Evolutionary conservation across 2,888 invertebrate genomes (phyloP).

Genomic region (Brassicogethes aeneus): DNA sequence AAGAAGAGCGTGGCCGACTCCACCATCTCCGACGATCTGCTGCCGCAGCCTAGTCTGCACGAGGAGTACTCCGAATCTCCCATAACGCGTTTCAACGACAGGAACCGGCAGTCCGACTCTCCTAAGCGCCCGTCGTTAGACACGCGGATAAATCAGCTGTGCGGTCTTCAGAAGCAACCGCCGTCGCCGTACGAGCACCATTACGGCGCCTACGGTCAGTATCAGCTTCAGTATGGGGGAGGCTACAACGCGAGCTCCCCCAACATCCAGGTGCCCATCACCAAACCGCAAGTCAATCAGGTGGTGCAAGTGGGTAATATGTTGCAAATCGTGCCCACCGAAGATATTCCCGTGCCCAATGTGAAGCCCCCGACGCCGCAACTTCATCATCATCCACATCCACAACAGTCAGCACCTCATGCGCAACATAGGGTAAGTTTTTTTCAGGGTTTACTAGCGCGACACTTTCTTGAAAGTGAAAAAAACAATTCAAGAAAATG

Average conservation of each 20-base stretch:
- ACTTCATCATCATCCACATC: neutral
- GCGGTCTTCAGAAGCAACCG: slow-evolving; percentile 44
- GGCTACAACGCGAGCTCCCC: slow-evolving; percentile 2
- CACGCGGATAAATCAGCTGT: slow-evolving; percentile 50
- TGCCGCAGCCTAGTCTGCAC: slow-evolving; percentile 24
- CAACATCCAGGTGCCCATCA: neutral
- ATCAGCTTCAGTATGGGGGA: slow-evolving; percentile 4
- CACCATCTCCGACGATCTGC: slow-evolving; percentile 46
- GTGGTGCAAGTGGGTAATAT: slow-evolving; percentile 49
- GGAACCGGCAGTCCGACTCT: slow-evolving; percentile 43
- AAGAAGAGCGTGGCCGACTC: slow-evolving; percentile 45
- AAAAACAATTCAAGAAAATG: no score
- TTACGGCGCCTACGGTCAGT: slow-evolving; percentile 1
- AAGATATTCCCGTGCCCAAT: slow-evolving; percentile 23
- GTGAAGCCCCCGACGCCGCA: neutral
- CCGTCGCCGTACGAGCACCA: slow-evolving; percentile 12
- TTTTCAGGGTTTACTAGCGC: no score
- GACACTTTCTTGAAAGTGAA: no score
- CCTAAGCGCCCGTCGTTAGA: slow-evolving; percentile 52
- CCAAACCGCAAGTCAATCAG: slow-evolving; percentile 7
- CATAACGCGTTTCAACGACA: slow-evolving; percentile 13
- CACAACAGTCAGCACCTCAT: slow-evolving; percentile 1
- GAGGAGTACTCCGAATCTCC: slow-evolving; percentile 27
- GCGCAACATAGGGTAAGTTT: no score
- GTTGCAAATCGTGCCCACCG: slow-evolving; percentile 50